A percentile compares a stretch with the other conserved stretches of the same genome.
phyloP scores from a whole-genome alignment of 1,140 invertebrate species.

The Chironomus tepperi region DNA sequence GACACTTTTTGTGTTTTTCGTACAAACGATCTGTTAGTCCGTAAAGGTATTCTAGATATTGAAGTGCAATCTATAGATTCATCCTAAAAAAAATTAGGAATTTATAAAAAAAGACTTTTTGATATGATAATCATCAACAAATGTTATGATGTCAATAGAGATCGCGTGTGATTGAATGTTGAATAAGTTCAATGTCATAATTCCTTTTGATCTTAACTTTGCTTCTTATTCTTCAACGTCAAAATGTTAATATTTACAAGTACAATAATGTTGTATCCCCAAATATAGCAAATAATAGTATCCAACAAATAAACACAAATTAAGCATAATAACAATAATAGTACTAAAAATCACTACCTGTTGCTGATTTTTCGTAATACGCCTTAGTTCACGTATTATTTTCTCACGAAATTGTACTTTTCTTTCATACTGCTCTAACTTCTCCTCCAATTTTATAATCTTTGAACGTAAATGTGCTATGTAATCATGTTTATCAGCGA shows the following conservation, averaged over 20 bases:
- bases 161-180: not conserved
- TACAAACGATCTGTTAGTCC: too few relatives aligned
- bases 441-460: constrained; percentile 32
- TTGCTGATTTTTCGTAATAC: constrained; percentile 27
- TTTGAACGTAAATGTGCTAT: constrained; percentile 31
- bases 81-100: too few relatives aligned
- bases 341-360: constrained; percentile 24
- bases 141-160: too few relatives aligned
- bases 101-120: not conserved
- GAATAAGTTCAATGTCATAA: not conserved
- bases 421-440: constrained; percentile 34
- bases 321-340: not conserved
- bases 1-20: too few relatives aligned
- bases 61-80: too few relatives aligned
- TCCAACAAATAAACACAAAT: not conserved
- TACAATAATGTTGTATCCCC: not conserved
- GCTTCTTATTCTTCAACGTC: too few relatives aligned
- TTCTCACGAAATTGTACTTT: constrained; percentile 37
- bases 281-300: not conserved
- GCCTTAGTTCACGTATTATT: constrained; percentile 33
- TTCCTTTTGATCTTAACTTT: too few relatives aligned
- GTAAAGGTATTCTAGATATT: too few relatives aligned
- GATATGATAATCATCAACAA: not conserved
- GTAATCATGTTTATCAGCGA: constrained; percentile 37
- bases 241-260: too few relatives aligned